Evolutionary conservation across 1,140 invertebrate species (phyloP).

Genomic region (Samia ricini): DNA sequence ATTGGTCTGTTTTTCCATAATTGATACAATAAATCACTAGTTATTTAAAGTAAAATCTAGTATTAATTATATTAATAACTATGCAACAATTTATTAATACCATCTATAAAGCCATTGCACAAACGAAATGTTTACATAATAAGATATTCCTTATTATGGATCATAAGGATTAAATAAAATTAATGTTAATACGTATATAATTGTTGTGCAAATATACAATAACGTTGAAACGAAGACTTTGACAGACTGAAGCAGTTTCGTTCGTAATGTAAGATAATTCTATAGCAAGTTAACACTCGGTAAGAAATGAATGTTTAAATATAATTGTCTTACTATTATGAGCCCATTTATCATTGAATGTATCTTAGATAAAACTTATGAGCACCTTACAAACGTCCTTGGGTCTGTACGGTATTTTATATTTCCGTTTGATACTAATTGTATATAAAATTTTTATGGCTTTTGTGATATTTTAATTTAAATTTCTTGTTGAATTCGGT

Average conservation of each 20-base stretch:
- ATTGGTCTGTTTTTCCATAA: conserved; percentile 17
- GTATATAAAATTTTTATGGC: background rate
- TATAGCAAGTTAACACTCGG: background rate
- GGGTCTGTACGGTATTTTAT: background rate
- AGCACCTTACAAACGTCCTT: conserved; percentile 5
- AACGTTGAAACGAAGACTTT: background rate
- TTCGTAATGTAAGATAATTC: background rate
- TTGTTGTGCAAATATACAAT: background rate
- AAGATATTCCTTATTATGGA: background rate
- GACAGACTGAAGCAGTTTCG: background rate
- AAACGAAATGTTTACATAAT: background rate
- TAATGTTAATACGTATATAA: background rate
- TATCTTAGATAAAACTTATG: conserved; percentile 19
- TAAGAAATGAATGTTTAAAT: conserved; percentile 14
- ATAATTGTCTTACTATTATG: conserved; percentile 42
- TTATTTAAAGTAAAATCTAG: too few species aligned
- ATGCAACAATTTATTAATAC: background rate
- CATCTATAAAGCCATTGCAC: background rate
- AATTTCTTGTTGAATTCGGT: background rate
- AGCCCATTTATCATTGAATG: conserved; percentile 41
- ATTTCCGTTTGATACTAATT: background rate
- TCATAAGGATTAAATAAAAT: background rate
- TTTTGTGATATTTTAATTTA: background rate
- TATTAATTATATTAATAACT: too few species aligned
- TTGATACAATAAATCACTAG: background rate